Evolutionary conservation across 2,797 vertebrate genomes (phyloP).

Genomic region (Tragopan temminckii): DNA sequence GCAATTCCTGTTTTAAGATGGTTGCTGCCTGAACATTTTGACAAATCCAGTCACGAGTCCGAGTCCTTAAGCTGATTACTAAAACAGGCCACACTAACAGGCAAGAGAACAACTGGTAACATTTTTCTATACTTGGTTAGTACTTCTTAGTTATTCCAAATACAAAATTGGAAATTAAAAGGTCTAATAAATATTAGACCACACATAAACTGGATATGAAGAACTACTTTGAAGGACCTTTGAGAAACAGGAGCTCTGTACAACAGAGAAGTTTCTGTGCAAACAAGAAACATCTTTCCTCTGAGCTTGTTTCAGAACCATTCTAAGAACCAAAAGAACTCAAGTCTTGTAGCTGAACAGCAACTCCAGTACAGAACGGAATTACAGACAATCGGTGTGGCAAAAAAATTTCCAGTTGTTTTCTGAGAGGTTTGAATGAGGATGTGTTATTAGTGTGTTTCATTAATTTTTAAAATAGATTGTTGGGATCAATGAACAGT

Average conservation of each 20-base stretch:
- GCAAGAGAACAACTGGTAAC: background rate
- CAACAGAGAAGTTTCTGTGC: background rate
- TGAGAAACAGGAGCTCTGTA: background rate
- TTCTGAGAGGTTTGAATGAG: background rate
- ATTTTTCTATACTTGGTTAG: background rate
- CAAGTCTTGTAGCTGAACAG: background rate
- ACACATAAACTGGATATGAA: background rate
- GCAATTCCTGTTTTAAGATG: background rate
- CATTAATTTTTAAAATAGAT: slow-evolving; percentile 17
- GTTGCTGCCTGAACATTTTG: background rate
- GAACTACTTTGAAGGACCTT: background rate
- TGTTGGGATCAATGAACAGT: background rate
- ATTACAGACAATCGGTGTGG: background rate
- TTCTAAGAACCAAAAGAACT: background rate
- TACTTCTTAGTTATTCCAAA: background rate
- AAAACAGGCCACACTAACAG: background rate
- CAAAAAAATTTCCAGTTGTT: background rate
- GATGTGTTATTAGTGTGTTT: background rate
- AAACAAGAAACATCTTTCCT: background rate
- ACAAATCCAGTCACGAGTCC: background rate
- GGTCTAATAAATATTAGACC: background rate
- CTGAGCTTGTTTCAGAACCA: background rate
- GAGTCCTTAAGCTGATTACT: background rate
- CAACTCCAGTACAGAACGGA: background rate
- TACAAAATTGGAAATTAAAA: background rate